A percentile compares a stretch with the other conserved stretches of the same genome.
Conservation (phyloP, 2,888 invertebrate genomes). For the Nemotelus nigrinus region DNA sequence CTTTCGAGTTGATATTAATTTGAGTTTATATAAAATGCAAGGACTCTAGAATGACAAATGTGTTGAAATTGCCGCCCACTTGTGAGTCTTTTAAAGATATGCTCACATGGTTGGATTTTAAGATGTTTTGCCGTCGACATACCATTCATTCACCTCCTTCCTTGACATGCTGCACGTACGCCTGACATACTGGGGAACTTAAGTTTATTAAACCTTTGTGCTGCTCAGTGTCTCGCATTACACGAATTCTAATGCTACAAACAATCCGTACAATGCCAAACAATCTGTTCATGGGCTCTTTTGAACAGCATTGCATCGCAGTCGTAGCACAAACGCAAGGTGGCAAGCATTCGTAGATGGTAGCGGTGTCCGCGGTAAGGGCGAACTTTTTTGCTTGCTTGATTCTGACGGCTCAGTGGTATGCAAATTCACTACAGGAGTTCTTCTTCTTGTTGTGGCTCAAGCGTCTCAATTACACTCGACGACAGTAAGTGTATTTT, state of each 20-base stretch:
- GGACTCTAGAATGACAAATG: too few relatives aligned
- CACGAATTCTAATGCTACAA: constrained; percentile 33
- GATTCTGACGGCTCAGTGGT: constrained; percentile 2
- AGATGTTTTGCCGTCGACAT: neutral
- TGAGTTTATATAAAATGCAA: too few relatives aligned
- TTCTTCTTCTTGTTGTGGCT: neutral
- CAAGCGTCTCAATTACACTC: constrained; percentile 40
- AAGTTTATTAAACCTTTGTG: constrained; percentile 47
- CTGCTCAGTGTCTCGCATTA: constrained; percentile 28
- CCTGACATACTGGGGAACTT: constrained; percentile 12
- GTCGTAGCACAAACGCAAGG: constrained; percentile 10
- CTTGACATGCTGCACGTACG: constrained; percentile 9
- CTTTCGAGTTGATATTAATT: too few relatives aligned
- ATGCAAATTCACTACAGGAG: constrained; percentile 31
- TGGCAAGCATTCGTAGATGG: neutral
- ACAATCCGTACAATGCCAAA: constrained; percentile 13
- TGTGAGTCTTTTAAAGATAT: neutral
- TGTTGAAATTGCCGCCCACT: too few relatives aligned
- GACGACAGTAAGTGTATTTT: constrained; percentile 16
- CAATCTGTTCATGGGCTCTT: constrained; percentile 6
- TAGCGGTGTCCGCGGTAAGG: neutral
- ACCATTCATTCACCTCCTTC: neutral
- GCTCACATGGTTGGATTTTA: neutral
- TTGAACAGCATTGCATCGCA: constrained; percentile 5
- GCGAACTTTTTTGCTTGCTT: neutral